Evolutionary conservation across 2,797 vertebrate species (phyloP), one percentile per base, ranked within the genome.

Genomic region (Florisuga fusca): DNA sequence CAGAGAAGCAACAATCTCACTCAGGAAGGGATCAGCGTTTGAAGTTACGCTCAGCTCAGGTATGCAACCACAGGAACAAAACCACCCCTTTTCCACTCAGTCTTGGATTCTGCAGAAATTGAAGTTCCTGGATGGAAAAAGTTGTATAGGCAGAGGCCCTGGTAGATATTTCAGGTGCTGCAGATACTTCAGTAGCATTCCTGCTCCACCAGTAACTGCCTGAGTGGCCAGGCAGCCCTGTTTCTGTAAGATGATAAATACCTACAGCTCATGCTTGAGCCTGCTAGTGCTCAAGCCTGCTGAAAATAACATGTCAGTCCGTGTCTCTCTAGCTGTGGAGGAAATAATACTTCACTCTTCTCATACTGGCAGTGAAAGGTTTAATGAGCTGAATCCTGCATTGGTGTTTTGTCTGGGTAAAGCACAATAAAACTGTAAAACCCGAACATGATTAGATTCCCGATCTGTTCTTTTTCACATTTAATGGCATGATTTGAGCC

Each of bases 401-500:
- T 0, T 0, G 8, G 59, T 3, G 3, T 69, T 95, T 93, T 88
- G 27, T 94, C 36, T 6, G 1, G 53, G 63, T 46, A 43, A 78
- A 46, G 17, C 36, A 48, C 67, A 89, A 84, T 92, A 85, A 84
- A 93, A 94, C 83, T 61, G 57, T 57, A 80, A 77, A 83, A 43
- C 26, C 26, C 9, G 21, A 67, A 33, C 48, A 61, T 36, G 13
- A 63, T 84, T 90, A 82, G 90, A 73, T 90, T 84, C 50, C n/a
- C 80, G 73, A 68, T 77, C 29, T 50, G 15, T 73, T 82, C 7
- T 57, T 76, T 87, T 81, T 54, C 13, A 6, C 38, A 41, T 38
- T 66, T 53, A 75, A 78, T 29, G 41, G 29, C 45, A 71, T 25
- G 10, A 29, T 38, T 36, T 82, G 23, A 79, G 36, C 67, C 45